A percentile compares a stretch with the other conserved stretches of the same genome.
phyloP scores from a whole-genome alignment of 2,888 invertebrate species.

The Theretra japonica region DNA sequence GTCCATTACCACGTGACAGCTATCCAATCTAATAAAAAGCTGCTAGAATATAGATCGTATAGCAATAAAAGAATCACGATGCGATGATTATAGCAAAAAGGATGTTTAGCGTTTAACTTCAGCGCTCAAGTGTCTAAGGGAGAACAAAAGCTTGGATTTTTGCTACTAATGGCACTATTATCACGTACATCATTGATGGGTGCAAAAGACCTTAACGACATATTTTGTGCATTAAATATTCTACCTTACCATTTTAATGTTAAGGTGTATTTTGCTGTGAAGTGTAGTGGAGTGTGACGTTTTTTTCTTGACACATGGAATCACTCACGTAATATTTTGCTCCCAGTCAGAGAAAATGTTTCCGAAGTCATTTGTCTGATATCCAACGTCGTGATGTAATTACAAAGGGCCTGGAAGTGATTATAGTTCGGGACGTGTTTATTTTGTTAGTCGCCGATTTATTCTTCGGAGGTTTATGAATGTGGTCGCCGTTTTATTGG shows the following conservation, averaged over 20 bases:
- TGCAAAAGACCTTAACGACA: slow-evolving; percentile 27
- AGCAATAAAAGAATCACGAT: slow-evolving; percentile 17
- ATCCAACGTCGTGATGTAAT: slow-evolving; percentile 29
- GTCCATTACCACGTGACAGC: not conserved
- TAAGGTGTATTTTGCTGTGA: slow-evolving; percentile 16
- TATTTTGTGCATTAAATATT: not conserved
- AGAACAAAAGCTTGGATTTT: slow-evolving; percentile 40
- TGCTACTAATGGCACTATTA: slow-evolving; percentile 41
- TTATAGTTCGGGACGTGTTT: slow-evolving; percentile 22
- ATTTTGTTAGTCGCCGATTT: slow-evolving; percentile 15
- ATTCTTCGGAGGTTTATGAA: not conserved
- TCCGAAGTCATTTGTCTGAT: slow-evolving; percentile 31
- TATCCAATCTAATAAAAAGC: slow-evolving; percentile 11
- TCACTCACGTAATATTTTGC: slow-evolving; percentile 30
- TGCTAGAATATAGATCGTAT: not conserved
- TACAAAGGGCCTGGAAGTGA: slow-evolving; percentile 25
- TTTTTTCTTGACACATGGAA: slow-evolving; percentile 6
- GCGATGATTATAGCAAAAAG: slow-evolving; percentile 35
- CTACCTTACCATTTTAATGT: not conserved
- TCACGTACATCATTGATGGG: slow-evolving; percentile 35
- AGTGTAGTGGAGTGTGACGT: not conserved
- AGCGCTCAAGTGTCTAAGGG: slow-evolving; percentile 35
- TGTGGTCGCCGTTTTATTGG: not conserved
- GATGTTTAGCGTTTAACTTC: slow-evolving; percentile 35
- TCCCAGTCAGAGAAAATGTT: slow-evolving; percentile 21